phyloP scores from a whole-genome alignment of 2,888 invertebrate genomes.

The Netelia inedita region DNA sequence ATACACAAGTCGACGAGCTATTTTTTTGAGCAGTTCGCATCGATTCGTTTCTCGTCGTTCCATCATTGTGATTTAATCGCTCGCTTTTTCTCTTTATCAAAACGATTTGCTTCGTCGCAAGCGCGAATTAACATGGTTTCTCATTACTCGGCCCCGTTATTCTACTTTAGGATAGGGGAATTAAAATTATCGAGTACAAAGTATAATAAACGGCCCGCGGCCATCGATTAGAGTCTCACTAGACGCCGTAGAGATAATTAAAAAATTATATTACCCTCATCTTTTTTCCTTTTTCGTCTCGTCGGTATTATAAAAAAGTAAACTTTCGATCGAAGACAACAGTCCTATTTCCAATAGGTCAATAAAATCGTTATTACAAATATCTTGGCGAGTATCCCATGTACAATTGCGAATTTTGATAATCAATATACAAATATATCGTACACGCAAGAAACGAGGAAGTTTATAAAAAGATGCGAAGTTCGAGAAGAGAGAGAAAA shows the following conservation, averaged over 20 bases:
- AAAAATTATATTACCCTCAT: slow-evolving; percentile 75
- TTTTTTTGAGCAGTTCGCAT: slow-evolving; percentile 75
- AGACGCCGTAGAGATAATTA: slow-evolving; percentile 36
- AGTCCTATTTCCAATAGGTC: slow-evolving; percentile 81
- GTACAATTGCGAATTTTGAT: slow-evolving; percentile 74
- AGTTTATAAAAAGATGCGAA: slow-evolving; percentile 42
- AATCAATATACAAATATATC: slow-evolving; percentile 69
- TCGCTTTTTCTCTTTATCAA: slow-evolving; percentile 9
- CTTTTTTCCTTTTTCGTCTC: slow-evolving; percentile 15
- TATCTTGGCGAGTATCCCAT: slow-evolving; percentile 73
- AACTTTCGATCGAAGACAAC: slow-evolving; percentile 81
- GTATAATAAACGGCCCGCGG: slow-evolving; percentile 23
- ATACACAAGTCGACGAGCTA: slow-evolving; percentile 61
- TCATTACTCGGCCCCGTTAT: slow-evolving; percentile 22
- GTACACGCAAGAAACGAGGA: slow-evolving; percentile 26
- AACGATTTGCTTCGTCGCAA: slow-evolving; percentile 26
- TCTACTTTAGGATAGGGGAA: slow-evolving; percentile 19
- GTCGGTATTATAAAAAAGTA: slow-evolving; percentile 79
- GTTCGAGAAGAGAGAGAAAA: slow-evolving; percentile 37
- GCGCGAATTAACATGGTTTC: slow-evolving; percentile 1
- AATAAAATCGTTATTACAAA: slow-evolving; percentile 78
- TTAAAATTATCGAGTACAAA: slow-evolving; percentile 36
- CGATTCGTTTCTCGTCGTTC: slow-evolving; percentile 65
- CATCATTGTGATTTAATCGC: too few relatives aligned
- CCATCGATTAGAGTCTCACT: slow-evolving; percentile 39